phyloP scores from a whole-genome alignment of 2,113 vertebrate species.

The Uropsilus gracilis region DNA sequence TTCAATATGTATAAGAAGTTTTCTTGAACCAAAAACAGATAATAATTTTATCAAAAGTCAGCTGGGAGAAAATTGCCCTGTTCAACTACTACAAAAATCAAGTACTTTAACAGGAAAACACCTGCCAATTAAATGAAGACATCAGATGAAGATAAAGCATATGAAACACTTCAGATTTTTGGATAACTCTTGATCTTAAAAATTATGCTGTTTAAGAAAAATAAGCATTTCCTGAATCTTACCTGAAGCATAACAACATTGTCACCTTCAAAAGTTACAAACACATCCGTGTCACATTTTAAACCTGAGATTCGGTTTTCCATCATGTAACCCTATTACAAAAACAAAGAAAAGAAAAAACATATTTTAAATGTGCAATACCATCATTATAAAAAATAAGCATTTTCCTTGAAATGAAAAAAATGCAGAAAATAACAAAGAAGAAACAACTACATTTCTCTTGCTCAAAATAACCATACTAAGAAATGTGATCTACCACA shows the following conservation, averaged over 20 bases:
- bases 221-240: constrained; percentile 24
- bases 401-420: constrained; percentile 18
- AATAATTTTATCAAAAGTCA: constrained; percentile 11
- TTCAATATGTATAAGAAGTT: not conserved
- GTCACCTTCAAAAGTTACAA: constrained; percentile 86
- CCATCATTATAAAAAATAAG: not conserved
- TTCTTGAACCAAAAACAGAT: constrained; percentile 31
- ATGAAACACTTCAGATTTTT: not conserved
- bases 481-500: not conserved
- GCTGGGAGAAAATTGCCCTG: not conserved
- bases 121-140: constrained; percentile 14
- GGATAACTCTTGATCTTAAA: constrained; percentile 41
- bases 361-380: not conserved
- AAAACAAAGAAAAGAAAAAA: constrained; percentile 34
- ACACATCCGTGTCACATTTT: constrained; percentile 83
- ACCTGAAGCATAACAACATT: constrained; percentile 85
- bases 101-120: constrained; percentile 14
- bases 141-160: constrained; percentile 14
- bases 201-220: not conserved
- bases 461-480: not conserved
- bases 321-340: constrained; percentile 83
- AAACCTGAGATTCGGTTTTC: constrained; percentile 82
- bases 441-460: not conserved
- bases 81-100: constrained; percentile 38
- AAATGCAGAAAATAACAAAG: not conserved